phyloP scores from a whole-genome alignment of 2,888 invertebrate species.

The Colletes collaris region DNA sequence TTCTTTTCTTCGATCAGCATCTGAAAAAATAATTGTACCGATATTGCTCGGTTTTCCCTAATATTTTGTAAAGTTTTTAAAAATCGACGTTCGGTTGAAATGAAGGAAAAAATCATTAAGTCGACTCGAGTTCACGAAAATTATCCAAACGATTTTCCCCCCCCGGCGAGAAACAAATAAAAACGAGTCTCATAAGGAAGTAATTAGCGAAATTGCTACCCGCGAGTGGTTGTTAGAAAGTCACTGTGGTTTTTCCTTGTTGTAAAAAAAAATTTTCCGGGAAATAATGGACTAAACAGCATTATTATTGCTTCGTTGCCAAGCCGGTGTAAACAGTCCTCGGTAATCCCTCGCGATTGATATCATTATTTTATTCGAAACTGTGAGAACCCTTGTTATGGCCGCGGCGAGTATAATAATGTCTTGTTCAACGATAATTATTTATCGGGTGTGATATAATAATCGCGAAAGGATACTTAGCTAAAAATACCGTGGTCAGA shows the following conservation, averaged over 20 bases:
- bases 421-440: constrained; percentile 42
- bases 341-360: constrained; percentile 10
- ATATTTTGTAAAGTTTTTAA: neutral
- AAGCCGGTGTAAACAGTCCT: constrained; percentile 10
- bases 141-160: neutral
- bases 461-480: constrained; percentile 27
- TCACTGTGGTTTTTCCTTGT: constrained; percentile 29
- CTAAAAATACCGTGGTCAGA: constrained; percentile 33
- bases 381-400: constrained; percentile 15
- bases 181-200: constrained; percentile 30
- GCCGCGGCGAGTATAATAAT: constrained; percentile 16
- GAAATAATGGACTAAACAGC: constrained; percentile 17
- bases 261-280: constrained; percentile 12
- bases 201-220: constrained; percentile 18
- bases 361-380: neutral
- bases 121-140: neutral
- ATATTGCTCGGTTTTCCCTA: no score
- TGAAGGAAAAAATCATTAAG: neutral
- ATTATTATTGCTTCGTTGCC: constrained; percentile 28
- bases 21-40: no score
- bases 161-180: neutral
- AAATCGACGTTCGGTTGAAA: neutral
- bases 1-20: no score
- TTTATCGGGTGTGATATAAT: constrained; percentile 50
- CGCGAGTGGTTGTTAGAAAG: constrained; percentile 29